Evolutionary conservation across 2,113 vertebrate species (phyloP).

Genomic region (Gracilinanus agilis): DNA sequence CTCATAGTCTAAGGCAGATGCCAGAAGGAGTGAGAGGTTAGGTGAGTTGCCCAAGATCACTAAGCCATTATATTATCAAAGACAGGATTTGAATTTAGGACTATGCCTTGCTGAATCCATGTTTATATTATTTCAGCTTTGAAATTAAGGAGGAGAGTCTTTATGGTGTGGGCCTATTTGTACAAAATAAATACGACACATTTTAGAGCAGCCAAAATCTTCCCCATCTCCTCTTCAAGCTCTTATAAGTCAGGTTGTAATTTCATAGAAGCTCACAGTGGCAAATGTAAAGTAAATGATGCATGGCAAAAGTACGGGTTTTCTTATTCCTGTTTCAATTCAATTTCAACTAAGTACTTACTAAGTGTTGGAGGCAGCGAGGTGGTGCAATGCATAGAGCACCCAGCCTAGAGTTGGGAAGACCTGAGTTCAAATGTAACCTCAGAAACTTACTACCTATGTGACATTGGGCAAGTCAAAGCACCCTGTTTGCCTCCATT

Average conservation of each 20-base stretch:
- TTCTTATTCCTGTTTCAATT: background rate
- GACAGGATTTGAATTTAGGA: background rate
- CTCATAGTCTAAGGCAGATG: background rate
- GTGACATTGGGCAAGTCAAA: background rate
- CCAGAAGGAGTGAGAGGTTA: background rate
- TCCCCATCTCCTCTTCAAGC: background rate
- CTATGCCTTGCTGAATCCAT: background rate
- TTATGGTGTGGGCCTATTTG: background rate
- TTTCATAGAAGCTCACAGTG: background rate
- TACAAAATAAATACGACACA: background rate
- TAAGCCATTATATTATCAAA: background rate
- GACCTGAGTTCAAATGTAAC: background rate
- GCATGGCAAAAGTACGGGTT: background rate
- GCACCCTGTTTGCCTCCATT: background rate
- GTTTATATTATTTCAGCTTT: background rate
- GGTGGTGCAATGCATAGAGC: background rate
- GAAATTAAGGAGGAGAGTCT: background rate
- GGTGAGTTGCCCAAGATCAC: background rate
- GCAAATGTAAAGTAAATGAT: background rate
- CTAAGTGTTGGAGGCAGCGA: background rate
- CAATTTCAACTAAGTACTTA: background rate
- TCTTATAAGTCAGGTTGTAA: background rate
- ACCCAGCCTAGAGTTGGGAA: background rate
- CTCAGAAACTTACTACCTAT: background rate
- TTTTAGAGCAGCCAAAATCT: background rate